Conservation (phyloP, 2,888 invertebrate genomes). For the Kuschelorhynchus macadamiae region DNA sequence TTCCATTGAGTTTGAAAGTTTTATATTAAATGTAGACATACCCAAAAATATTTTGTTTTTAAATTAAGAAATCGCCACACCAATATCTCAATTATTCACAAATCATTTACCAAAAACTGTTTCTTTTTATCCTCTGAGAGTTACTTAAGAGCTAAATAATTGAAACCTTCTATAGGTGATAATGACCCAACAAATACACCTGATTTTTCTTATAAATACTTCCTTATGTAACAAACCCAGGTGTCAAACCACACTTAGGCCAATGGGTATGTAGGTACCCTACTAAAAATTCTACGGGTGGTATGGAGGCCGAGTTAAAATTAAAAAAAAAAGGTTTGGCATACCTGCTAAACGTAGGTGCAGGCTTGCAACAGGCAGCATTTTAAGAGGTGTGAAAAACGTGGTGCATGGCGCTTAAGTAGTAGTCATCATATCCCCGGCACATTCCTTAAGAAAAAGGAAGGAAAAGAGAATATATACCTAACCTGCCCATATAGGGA, state of each 20-base stretch:
- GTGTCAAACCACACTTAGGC: background rate
- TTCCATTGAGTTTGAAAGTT: too few species aligned
- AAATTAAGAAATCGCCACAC: too few species aligned
- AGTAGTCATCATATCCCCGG: constrained; percentile 18
- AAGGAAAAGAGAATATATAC: constrained; percentile 24
- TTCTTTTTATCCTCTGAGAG: too few species aligned
- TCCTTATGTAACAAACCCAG: too few species aligned
- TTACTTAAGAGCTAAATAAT: too few species aligned
- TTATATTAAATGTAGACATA: too few species aligned
- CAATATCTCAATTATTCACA: too few species aligned
- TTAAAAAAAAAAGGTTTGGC: constrained; percentile 37
- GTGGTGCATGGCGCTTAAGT: constrained; percentile 34
- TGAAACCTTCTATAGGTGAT: too few species aligned
- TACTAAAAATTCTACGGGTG: constrained; percentile 18
- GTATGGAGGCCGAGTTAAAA: constrained; percentile 17
- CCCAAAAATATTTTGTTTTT: too few species aligned
- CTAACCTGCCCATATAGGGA: constrained; percentile 26
- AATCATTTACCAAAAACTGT: too few species aligned
- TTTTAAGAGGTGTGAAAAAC: constrained; percentile 37
- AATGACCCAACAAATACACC: too few species aligned
- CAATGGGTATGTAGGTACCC: constrained; percentile 8
- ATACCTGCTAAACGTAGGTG: constrained; percentile 36
- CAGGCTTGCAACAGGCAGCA: constrained; percentile 19
- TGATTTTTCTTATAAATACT: too few species aligned
- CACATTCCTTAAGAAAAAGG: constrained; percentile 29